These are phyloP conservation scores for Oreochromis mossambicus DNA, from an alignment of 2,797 vertebrate genomes.

Conservation along the genomic window DNA sequence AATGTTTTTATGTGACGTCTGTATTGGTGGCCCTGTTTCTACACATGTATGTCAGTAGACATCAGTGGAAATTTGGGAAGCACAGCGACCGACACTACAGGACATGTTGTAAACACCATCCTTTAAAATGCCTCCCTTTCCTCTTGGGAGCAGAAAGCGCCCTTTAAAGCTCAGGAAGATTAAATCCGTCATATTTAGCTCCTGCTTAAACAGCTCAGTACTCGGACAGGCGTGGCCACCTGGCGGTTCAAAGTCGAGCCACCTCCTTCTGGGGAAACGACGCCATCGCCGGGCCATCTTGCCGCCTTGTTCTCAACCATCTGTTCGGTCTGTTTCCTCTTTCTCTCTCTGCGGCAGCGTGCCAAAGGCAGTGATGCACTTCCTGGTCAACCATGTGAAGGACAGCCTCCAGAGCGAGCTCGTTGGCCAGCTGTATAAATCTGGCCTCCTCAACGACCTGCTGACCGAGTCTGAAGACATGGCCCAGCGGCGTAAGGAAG, in stretches of 20 bases:
- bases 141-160: not conserved
- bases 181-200: not conserved
- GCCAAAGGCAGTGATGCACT: constrained; percentile 99
- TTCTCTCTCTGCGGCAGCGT: constrained; percentile 75
- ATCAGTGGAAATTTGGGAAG: not conserved
- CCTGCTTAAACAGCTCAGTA: not conserved
- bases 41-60: not conserved
- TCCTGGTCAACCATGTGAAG: constrained; percentile 98
- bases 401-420: constrained; percentile 98
- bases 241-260: not conserved
- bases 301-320: constrained; percentile 35
- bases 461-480: constrained; percentile 98
- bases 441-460: constrained; percentile 89
- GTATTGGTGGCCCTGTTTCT: not conserved
- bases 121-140: not conserved
- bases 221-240: not conserved
- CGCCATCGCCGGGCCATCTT: constrained; percentile 10
- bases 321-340: constrained; percentile 20
- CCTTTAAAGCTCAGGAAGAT: not conserved
- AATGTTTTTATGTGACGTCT: not conserved
- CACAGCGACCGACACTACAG: accelerated
- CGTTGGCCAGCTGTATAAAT: constrained; percentile 95
- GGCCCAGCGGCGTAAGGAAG: constrained; percentile 96
- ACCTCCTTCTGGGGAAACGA: not conserved
- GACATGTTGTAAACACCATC: not conserved